Evolutionary conservation across 2,888 invertebrate species (phyloP), one percentile per base, ranked within the genome.

Genomic region (Rambutsinella grinnellia): DNA sequence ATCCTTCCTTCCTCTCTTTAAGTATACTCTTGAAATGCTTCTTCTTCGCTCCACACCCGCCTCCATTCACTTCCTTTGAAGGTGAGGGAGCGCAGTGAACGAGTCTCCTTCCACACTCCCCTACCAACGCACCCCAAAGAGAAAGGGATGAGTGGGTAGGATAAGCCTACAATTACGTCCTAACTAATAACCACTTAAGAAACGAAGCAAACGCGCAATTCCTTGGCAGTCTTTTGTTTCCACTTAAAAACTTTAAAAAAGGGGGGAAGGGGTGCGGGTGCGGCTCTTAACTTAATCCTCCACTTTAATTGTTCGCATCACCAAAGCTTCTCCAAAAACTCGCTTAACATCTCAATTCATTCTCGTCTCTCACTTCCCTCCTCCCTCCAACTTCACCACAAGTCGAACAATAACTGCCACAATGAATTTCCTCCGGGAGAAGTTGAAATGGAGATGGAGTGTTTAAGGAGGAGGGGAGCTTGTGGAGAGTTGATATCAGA

Each of bases 401-500:
- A 36, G 5, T 36, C 13, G 36, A 36, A 36, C 5, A 36, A 36
- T 36, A 13, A 13, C 5, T 36, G 36, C 5, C 36, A 13, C 5
- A 13, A 8, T 36, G 36, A 36, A 36, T 36, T 36, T 36, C 36
- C n/a, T n/a, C n/a, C n/a, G n/a, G n/a, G n/a, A n/a, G n/a, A n/a
- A n/a, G n/a, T n/a, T n/a, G n/a, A n/a, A n/a, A n/a, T n/a, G n/a
- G n/a, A n/a, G n/a, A n/a, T n/a, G n/a, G n/a, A n/a, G n/a, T n/a
- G n/a, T n/a, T n/a, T n/a, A n/a, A n/a, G n/a, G n/a, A n/a, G n/a
- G n/a, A n/a, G n/a, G n/a, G n/a, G n/a, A n/a, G n/a, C n/a, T n/a
- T n/a, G n/a, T n/a, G n/a, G n/a, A n/a, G n/a, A n/a, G 13, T 36
- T 13, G 27, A 44, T 65, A 76, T 78, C 81, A 84, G 68, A 84